Evolutionary conservation across 2,888 invertebrate genomes (phyloP).

Genomic region (Muschampia staudingeri): DNA sequence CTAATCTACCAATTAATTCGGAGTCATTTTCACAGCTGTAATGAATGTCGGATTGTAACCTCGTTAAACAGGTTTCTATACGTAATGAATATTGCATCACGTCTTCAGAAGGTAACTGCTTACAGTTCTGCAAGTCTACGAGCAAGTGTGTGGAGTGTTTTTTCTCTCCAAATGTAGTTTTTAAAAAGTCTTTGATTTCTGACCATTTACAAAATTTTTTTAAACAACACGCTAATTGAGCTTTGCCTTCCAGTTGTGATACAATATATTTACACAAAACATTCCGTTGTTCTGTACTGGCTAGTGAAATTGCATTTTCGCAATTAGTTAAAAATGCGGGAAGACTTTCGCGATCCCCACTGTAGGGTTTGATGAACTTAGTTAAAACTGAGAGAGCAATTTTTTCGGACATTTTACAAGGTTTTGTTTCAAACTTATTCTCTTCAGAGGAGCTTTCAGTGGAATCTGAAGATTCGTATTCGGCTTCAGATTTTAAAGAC

Average conservation of each 20-base stretch:
- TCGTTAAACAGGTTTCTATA: constrained; percentile 20
- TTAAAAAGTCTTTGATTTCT: constrained; percentile 49
- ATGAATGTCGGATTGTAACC: constrained; percentile 43
- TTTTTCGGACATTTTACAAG: not conserved
- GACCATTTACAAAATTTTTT: constrained; percentile 49
- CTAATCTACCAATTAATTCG: constrained; percentile 22
- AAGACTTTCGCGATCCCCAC: constrained; percentile 28
- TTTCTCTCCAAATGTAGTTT: constrained; percentile 50
- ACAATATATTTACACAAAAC: constrained; percentile 42
- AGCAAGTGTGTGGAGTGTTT: constrained; percentile 50
- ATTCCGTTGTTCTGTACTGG: constrained; percentile 15
- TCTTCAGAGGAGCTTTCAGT: too few relatives aligned
- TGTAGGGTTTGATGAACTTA: constrained; percentile 39
- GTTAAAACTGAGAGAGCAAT: not conserved
- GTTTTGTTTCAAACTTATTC: too few relatives aligned
- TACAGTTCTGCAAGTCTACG: constrained; percentile 41
- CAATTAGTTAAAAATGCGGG: constrained; percentile 50
- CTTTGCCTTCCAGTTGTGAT: constrained; percentile 54
- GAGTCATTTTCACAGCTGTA: constrained; percentile 3
- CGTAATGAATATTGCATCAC: constrained; percentile 40
- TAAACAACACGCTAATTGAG: constrained; percentile 45
- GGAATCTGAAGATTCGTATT: not conserved
- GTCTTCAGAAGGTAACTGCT: constrained; percentile 32
- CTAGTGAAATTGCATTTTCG: constrained; percentile 34
- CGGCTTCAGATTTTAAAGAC: not conserved